A percentile compares a stretch with the other conserved stretches of the same genome.
These are phyloP conservation scores for Mixornis gularis DNA, from an alignment of 2,113 vertebrate species.

Conservation along the genomic window DNA sequence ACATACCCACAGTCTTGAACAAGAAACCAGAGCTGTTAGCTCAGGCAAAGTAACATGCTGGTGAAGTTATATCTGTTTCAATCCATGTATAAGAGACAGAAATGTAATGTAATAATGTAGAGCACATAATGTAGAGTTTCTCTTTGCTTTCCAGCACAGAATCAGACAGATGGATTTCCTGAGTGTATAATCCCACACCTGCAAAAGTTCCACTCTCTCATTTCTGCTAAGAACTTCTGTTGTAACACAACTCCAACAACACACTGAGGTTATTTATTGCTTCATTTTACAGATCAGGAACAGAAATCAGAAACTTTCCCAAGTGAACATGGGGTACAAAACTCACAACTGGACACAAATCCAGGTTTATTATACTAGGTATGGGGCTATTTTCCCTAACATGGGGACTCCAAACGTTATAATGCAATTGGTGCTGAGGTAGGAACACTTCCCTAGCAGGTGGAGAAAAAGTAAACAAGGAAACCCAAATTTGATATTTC, in stretches of 20 bases:
- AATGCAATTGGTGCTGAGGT: background rate
- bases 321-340: background rate
- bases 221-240: background rate
- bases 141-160: background rate
- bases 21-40: background rate
- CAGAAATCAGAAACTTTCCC: background rate
- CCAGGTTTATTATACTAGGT: background rate
- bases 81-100: background rate
- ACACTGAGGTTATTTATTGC: background rate
- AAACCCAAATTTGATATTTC: background rate
- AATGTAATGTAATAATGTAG: background rate
- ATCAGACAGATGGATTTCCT: background rate
- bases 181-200: rapidly evolving
- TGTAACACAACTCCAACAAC: background rate
- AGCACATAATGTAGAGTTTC: background rate
- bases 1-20: background rate
- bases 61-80: background rate
- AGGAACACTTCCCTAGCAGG: background rate
- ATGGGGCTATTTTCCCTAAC: background rate
- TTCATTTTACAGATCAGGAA: background rate
- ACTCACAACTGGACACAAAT: background rate
- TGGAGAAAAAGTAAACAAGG: background rate
- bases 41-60: background rate
- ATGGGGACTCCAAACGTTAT: background rate
- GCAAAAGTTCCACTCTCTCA: background rate